Conservation (phyloP, 1,140 invertebrate genomes). For the Hypothenemus hampei region DNA sequence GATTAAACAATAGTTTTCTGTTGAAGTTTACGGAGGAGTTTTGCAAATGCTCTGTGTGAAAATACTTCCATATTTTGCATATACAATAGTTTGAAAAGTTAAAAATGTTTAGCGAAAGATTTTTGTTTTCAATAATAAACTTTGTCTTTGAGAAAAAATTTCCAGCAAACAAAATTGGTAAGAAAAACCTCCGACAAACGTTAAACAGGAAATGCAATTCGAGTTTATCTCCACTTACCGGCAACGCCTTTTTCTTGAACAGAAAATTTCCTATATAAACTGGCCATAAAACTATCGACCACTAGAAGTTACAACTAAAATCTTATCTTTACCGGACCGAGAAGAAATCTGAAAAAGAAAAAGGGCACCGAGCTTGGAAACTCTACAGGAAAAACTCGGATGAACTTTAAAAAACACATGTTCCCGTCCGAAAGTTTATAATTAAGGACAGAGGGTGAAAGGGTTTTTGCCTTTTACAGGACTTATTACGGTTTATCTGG, state of each 20-base stretch:
- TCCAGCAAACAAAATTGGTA: neutral
- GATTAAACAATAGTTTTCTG: constrained; percentile 9
- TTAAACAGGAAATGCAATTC: neutral
- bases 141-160: neutral
- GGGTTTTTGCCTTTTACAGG: too few relatives aligned
- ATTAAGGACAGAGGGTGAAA: neutral
- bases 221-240: neutral
- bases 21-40: neutral
- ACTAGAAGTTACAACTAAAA: neutral
- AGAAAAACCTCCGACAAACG: neutral
- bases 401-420: neutral
- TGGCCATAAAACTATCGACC: neutral
- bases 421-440: neutral
- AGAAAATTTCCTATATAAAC: neutral
- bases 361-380: neutral
- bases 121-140: too few relatives aligned
- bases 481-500: too few relatives aligned
- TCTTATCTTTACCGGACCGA: neutral
- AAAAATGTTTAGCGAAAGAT: too few relatives aligned
- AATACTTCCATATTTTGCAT: neutral
- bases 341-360: neutral
- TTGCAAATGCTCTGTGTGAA: neutral
- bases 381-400: neutral
- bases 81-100: neutral
- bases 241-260: neutral